Base-by-base conservation (phyloP, 2,113 vertebrate genomes). In the Neoarius graeffei region DNA sequence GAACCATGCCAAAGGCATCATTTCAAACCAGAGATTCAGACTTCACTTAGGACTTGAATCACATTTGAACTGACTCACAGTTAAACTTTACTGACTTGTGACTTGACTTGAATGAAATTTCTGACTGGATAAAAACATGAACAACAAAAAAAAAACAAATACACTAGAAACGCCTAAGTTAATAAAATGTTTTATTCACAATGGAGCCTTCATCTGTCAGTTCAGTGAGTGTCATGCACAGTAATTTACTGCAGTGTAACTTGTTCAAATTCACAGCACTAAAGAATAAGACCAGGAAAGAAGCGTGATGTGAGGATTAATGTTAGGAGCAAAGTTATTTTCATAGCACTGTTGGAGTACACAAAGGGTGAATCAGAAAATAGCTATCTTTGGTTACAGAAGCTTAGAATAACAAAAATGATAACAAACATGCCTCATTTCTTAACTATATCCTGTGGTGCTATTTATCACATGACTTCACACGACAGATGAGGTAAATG, bases 211-310 rank as follows among this genome's bases (percentile, higher is more conserved):
- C 30, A 7, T 81, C 50, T 79, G 23, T 52, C 76, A 79, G 50
- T 81, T 77, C 14, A 19, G 3, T 30, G 13, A 30, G 15, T 30
- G n/a, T 3, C 77, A 19, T 57, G 54, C n/a, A 81, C 52, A 57
- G 54, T 35, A 57, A 81, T 81, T 57, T 81, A 81, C 59, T 81
- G 54, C 77, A 30, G 77, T 30, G 52, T 57, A 57, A 81, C 27
- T 59, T 81, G 77, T 57, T 81, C 15, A 17, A 81, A n/a, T 81
- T 81, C 15, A 81, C 54, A 81, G 54, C 5, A 81, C 19, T 57
- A 59, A 59, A 81, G 19, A 59, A 56, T 35, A 57, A 81, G 54
- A 57, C 14, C 15, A 30, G 15, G n/a, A 30, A 59, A 30, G 30
- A 27, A 56, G 77, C 7, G 19, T 27, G 14, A 80, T 57, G n/a